Base-by-base conservation (phyloP, 2,888 invertebrate species). In the Apodemia zela region DNA sequence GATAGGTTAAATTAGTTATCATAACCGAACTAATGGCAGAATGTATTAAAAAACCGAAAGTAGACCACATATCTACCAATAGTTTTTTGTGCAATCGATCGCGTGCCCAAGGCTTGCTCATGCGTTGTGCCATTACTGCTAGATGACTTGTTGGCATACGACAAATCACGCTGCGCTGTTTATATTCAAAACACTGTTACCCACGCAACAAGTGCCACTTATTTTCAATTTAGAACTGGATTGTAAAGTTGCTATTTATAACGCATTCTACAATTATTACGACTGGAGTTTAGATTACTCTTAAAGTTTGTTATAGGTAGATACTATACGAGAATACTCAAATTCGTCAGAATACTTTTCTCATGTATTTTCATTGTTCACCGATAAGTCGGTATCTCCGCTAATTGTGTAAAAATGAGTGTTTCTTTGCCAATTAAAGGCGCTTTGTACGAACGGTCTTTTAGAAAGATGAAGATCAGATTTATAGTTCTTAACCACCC, bases 181-280 rank as follows among this genome's bases (percentile, higher is more conserved):
- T 33, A 65, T 59, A 60, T 63, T 61, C 17, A 47, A 65, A 61
- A 60, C 51, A 58, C 42, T 49, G 49, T 64, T 63, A 63, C 65
- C 60, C 60, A 63, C 65, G 67, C 68, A 67, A 66, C 68, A 65
- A 66, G 67, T 69, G 63, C 60, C 62, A 45, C 42, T 45, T 45
- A 45, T 45, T n/a, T n/a, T 45, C 42, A n/a, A 38, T 38, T 38
- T 38, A 38, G 38, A 21, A 21, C 57, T 29, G 25, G 29, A 57
- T 57, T 57, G 54, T 54, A 21, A 18, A 54, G 21, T 54, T 54
- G 13, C 54, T 13, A 54, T 54, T 54, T 21, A 25, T 25, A 15
- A 25, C 13, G 11, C 54, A 54, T 54, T 54, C 54, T 25, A 11
- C 21, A 25, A 18, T 21, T 13, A 13, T 4, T 15, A 38, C 38